These are phyloP conservation scores for Thinocorus orbignyianus DNA, from an alignment of 2,113 vertebrate genomes.

Conservation along the genomic window DNA sequence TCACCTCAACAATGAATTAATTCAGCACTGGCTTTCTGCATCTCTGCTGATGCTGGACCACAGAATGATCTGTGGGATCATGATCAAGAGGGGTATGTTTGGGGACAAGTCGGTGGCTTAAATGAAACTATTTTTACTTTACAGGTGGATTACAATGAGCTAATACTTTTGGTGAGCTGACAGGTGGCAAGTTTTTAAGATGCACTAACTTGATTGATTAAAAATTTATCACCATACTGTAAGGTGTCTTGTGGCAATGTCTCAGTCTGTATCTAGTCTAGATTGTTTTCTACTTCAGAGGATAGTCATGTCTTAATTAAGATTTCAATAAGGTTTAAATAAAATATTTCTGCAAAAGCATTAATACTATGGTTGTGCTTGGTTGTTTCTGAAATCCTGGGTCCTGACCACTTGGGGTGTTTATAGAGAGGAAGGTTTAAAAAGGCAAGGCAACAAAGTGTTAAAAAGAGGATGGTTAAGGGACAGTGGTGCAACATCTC, in stretches of 20 bases:
- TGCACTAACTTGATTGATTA: background rate
- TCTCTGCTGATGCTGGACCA: background rate
- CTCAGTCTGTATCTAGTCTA: background rate
- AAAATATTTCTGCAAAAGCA: background rate
- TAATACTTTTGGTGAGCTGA: background rate
- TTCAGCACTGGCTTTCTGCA: background rate
- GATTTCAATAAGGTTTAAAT: background rate
- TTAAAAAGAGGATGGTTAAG: background rate
- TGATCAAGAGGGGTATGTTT: background rate
- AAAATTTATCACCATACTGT: background rate
- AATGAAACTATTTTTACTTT: background rate
- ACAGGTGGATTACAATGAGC: background rate
- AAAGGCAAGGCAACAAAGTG: background rate
- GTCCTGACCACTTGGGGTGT: background rate
- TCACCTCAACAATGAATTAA: background rate
- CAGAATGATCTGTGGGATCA: background rate
- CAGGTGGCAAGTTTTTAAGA: background rate
- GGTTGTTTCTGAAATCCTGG: background rate
- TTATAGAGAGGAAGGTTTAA: background rate
- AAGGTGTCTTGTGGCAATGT: background rate
- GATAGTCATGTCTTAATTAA: background rate
- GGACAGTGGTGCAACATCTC: background rate
- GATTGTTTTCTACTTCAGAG: background rate
- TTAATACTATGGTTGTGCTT: background rate
- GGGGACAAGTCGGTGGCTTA: background rate